phyloP scores from a whole-genome alignment of 1,140 invertebrate species.

The Chlorops oryzae region DNA sequence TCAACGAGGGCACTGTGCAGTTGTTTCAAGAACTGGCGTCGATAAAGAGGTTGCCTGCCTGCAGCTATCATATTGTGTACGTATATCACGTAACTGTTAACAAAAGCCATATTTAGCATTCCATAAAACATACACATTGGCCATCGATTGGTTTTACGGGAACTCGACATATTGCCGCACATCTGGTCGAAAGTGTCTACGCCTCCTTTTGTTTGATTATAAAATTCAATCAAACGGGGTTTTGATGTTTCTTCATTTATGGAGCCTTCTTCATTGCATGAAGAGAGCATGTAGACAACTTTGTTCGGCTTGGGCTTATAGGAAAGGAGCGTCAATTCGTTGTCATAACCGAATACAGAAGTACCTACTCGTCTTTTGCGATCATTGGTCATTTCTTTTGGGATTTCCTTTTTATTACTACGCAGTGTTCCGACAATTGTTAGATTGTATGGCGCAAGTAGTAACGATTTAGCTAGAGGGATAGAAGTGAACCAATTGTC shows the following conservation, averaged over 20 bases:
- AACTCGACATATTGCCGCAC: too few species aligned
- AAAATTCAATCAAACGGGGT: conserved; percentile 44
- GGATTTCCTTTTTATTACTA: conserved; percentile 21
- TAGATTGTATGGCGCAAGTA: too few species aligned
- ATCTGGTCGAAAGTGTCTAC: conserved; percentile 43
- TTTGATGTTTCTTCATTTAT: conserved; percentile 27
- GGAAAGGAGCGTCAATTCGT: conserved; percentile 19
- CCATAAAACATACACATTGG: conserved; percentile 1
- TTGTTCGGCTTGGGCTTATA: conserved; percentile 18
- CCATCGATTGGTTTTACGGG: conserved; percentile 6
- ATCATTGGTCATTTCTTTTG: conserved; percentile 13
- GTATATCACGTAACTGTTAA: conserved; percentile 5
- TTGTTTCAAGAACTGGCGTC: too few species aligned
- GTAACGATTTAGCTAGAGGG: too few species aligned
- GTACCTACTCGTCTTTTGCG: conserved; percentile 1
- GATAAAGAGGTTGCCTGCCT: too few species aligned
- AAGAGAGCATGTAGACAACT: conserved; percentile 16
- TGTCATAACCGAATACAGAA: conserved; percentile 13
- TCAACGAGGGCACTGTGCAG: too few species aligned
- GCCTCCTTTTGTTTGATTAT: conserved; percentile 47
- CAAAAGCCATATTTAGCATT: conserved; percentile 2
- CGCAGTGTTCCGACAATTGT: conserved; percentile 15
- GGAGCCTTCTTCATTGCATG: conserved; percentile 15
- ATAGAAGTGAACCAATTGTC: conserved; percentile 16
- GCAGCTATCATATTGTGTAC: conserved; percentile 4